Evolutionary conservation across 2,113 vertebrate species (phyloP), one percentile per base, ranked within the genome.

Genomic region (Malurus cyaneus): DNA sequence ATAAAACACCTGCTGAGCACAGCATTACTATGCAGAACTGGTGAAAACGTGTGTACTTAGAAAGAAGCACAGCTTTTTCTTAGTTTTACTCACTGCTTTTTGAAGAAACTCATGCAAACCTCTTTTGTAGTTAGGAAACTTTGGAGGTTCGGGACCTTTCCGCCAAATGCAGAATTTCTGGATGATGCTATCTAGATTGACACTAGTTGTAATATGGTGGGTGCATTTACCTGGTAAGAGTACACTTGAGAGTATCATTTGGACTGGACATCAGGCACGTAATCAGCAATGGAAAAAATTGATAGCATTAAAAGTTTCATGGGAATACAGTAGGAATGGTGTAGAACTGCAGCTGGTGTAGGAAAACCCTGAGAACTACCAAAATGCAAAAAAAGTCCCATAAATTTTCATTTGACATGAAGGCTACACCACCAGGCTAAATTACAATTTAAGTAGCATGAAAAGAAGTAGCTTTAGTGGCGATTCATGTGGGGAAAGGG

Each of bases 221-320:
- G 34, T 80, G 18, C 1, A 2, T 89, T 73, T 83, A 81, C 64
- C 46, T 59, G 47, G n/a, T 64, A 41, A 95, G 86, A 94, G 94
- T 97, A 80, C 97, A 97, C 97, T 98, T 98, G 97, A 98, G 98
- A 98, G 98, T 98, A 98, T 94, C 97, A 97, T 96, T 97, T 95
- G 74, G 65, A 86, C 47, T 56, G 88, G 72, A 52, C 46, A 76
- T 47, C 50, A 83, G 59, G 36, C 69, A 95, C 76, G 74, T 70
- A 47, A 72, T 54, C 61, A 66, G 29, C 19, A 93, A 73, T 39
- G 28, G 80, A 76, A n/a, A 42, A 79, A 69, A 59, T 1, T 28
- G 28, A 65, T 7, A 74, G 39, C 70, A 80, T 73, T 72, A 56
- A 94, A 92, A 34, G 24, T 81, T 94, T 76, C 24, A 79, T 34